Percentiles rank a stretch among this genome's conserved stretches.
Evolutionary conservation across 2,888 invertebrate genomes (phyloP).

Genomic region (Adelphocoris suturalis): DNA sequence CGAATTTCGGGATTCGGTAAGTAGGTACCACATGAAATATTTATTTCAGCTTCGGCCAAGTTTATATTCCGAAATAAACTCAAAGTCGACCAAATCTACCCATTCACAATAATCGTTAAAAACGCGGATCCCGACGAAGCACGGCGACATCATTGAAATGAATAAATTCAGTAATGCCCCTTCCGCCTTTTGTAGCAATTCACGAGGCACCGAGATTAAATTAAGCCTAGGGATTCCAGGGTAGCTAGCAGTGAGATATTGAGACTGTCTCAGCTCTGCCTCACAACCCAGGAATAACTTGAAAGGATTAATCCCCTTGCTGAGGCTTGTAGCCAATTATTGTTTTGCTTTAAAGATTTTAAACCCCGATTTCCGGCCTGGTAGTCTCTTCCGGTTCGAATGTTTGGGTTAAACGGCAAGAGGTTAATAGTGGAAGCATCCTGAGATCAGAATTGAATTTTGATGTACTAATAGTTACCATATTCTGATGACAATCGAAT

Average conservation of each 20-base stretch:
- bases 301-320: constrained; percentile 15
- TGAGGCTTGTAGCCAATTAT: constrained; percentile 17
- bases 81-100: neutral
- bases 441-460: no score
- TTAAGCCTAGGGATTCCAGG: neutral
- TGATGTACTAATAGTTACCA: no score
- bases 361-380: constrained; percentile 24
- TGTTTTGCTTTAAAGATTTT: constrained; percentile 10
- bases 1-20: no score
- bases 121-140: neutral
- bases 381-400: neutral
- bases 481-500: no score
- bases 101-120: neutral
- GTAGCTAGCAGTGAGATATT: constrained; percentile 18
- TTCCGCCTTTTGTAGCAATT: constrained; percentile 26
- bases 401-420: neutral
- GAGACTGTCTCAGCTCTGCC: constrained; percentile 16
- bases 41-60: no score
- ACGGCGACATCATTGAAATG: neutral
- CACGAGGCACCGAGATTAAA: neutral
- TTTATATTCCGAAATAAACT: no score
- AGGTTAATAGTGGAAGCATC: no score
- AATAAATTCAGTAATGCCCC: neutral
- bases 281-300: constrained; percentile 15
- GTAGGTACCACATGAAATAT: no score